Evolutionary conservation across 2,797 vertebrate genomes (phyloP).

Genomic region (Gallirallus australis): DNA sequence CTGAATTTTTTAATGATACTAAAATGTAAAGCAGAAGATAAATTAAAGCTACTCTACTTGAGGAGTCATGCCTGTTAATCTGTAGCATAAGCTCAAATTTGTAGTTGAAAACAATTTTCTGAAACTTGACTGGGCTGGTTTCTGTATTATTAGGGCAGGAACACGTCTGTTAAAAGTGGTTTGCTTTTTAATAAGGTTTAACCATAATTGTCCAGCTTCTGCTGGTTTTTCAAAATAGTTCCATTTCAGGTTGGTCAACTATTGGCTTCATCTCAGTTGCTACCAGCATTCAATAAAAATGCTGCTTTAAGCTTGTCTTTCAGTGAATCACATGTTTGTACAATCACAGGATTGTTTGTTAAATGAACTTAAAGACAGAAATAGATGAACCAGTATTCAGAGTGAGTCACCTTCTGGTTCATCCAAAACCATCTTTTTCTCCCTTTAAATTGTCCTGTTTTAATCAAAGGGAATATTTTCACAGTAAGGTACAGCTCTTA

Average conservation of each 20-base stretch:
- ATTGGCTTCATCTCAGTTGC: neutral
- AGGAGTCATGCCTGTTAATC: neutral
- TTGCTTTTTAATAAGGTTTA: neutral
- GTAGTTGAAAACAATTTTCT: neutral
- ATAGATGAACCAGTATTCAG: neutral
- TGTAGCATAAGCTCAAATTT: neutral
- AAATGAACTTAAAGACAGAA: neutral
- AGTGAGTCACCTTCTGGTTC: neutral
- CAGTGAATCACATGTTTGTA: neutral
- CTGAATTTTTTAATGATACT: neutral
- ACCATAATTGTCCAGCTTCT: neutral
- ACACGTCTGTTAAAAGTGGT: neutral
- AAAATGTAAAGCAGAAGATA: neutral
- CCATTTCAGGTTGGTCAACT: neutral
- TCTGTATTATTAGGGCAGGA: neutral
- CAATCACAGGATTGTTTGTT: neutral
- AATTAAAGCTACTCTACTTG: neutral
- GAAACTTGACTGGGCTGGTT: neutral
- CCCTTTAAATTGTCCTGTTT: neutral
- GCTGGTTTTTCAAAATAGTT: neutral
- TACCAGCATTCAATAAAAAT: neutral
- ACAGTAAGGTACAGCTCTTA: neutral
- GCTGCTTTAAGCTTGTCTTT: conserved; percentile 1
- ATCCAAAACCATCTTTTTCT: neutral
- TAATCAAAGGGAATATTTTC: neutral